Evolutionary conservation across 2,888 invertebrate species (phyloP), one percentile per base, ranked within the genome.

Genomic region (Podotricha telesiphe): DNA sequence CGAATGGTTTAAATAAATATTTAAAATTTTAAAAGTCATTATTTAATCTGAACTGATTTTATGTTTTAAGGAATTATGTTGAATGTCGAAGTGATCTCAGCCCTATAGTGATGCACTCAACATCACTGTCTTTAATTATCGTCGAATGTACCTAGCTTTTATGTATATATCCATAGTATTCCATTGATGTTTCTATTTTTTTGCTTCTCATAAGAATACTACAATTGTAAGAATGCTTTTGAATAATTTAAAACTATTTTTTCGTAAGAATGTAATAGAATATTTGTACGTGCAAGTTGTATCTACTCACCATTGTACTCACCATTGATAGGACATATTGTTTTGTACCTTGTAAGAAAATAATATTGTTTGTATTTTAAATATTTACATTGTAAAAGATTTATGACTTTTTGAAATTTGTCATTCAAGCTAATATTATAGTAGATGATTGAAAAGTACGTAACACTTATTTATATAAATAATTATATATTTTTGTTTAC

Each of bases 41-140:
- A 37, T 28, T 28, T 28, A 28, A 28, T 6, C 28, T n/a, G n/a
- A n/a, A n/a, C n/a, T n/a, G n/a, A n/a, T n/a, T n/a, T n/a, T n/a
- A n/a, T n/a, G n/a, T n/a, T n/a, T n/a, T n/a, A n/a, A n/a, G n/a
- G n/a, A n/a, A n/a, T n/a, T n/a, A n/a, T n/a, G n/a, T n/a, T n/a
- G n/a, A n/a, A n/a, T n/a, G 28, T 28, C 28, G 2, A 28, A 4
- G 6, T 6, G 3, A 28, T 28, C 28, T 7, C 1, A 37, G 4
- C 37, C 37, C 15, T 40, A 42, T 42, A 40, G 19, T 8, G 34
- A 42, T 42, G 42, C 15, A 51, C 37, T 8, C 13, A 53, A 20
- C 77, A 80, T 81, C 76, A 74, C 75, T 79, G 78, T 82, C 82
- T 84, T 87, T 86, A 83, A 78, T 78, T 76, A 82, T 81, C 83